Base-by-base conservation (phyloP, 2,797 vertebrate genomes). In the Mormyrops boulengeri region DNA sequence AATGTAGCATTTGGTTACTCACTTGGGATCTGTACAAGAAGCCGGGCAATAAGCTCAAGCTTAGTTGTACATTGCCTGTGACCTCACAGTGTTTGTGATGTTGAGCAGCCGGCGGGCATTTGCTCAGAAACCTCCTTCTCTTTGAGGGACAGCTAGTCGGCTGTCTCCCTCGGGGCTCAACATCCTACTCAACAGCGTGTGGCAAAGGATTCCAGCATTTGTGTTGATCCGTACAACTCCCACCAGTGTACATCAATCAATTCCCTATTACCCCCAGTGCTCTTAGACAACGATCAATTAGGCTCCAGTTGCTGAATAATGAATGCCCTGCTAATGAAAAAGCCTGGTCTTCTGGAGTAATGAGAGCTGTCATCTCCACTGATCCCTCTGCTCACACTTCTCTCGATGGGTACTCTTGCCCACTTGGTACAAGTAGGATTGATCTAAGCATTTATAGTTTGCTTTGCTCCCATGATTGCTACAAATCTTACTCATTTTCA, bases 281-380 rank as follows among this genome's bases (percentile, higher is more conserved):
- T 93, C 91, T 93, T 91, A 94, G 94, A 94, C 94, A 91, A 90
- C 89, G 92, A 95, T 95, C 94, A 95, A 95, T 96, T 94, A 92
- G 89, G 90, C 89, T 47, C 57, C 69, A 44, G 92, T 91, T 94
- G 94, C 93, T 95, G 95, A 95, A 94, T 96, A 95, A 95, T 94
- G 94, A 91, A 95, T 95, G 92, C 91, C 92, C 92, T 85, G 84
- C 69, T 94, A 92, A 94, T 93, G 92, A 92, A 94, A 62, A 94
- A 90, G 91, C 90, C 91, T 91, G 91, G 77, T 53, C 34, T 88
- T 84, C 4, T 17, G 44, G 86, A 87, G 44, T 34, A 30, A 91
- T 77, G 87, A 50, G 84, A 88, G 85, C 84, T 69, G 77, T 82
- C 82, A 80, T 91, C 90, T 92, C 91, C 92, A 92, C 11, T 90